These are phyloP conservation scores for Harpalus rufipes DNA, from an alignment of 2,888 invertebrate genomes.

Conservation along the genomic window DNA sequence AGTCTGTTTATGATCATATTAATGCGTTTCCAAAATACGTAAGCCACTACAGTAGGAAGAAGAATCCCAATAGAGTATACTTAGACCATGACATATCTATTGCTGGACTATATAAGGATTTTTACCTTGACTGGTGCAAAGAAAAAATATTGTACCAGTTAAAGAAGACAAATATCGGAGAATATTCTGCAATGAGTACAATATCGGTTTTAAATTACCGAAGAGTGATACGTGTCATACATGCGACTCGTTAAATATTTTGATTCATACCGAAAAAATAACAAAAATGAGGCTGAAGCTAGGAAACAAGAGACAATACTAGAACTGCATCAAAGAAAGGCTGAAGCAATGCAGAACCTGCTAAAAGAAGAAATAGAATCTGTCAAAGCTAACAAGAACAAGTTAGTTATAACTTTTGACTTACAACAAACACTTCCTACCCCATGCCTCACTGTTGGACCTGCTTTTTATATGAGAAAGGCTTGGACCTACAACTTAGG, in stretches of 20 bases:
- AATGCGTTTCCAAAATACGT: conserved; percentile 1
- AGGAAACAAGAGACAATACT: conserved; percentile 36
- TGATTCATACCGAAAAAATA: conserved; percentile 54
- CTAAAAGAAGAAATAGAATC: conserved; percentile 32
- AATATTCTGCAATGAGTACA: conserved; percentile 68
- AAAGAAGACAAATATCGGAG: conserved; percentile 57
- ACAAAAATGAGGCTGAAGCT: conserved; percentile 1
- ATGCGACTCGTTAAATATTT: conserved; percentile 63
- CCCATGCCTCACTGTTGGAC: conserved; percentile 66
- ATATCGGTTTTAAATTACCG: conserved; percentile 69
- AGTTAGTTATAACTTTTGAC: conserved; percentile 68
- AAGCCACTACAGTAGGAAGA: conserved; percentile 60
- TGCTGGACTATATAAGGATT: conserved; percentile 29
- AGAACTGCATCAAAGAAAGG: conserved; percentile 67
- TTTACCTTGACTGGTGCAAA: conserved; percentile 36
- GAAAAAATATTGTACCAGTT: conserved; percentile 14
- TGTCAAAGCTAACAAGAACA: conserved; percentile 19
- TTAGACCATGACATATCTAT: conserved; percentile 1
- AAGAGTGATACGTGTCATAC: conserved; percentile 69
- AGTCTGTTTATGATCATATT: conserved; percentile 68
- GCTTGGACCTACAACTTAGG: too few species aligned
- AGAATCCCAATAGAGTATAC: conserved; percentile 64
- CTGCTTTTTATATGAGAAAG: conserved; percentile 68
- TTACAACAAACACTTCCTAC: conserved; percentile 69
- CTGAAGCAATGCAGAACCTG: conserved; percentile 59